A percentile compares a stretch with the other conserved stretches of the same genome.
Conservation (phyloP, 2,797 vertebrate species). For the Microtus californicus region DNA sequence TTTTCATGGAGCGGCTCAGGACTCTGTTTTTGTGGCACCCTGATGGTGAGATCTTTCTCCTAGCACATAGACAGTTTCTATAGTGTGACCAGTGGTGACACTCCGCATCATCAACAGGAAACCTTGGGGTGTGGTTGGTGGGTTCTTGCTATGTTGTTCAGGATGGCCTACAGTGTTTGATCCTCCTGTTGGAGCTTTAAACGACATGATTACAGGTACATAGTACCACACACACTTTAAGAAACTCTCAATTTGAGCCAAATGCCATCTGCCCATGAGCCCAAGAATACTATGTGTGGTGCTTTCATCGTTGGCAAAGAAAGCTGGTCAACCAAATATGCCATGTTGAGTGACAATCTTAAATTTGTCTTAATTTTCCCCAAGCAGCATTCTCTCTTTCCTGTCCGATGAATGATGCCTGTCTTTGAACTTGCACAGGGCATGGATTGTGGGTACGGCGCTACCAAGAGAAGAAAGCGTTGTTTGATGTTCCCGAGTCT, state of each 20-base stretch:
- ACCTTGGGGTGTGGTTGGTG: background rate
- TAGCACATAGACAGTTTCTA: background rate
- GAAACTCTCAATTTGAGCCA: background rate
- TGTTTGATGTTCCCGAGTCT: conserved; percentile 94
- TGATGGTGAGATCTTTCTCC: background rate
- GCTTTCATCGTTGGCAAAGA: background rate
- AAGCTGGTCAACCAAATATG: no score
- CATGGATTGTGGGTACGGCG: conserved; percentile 96
- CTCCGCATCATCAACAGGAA: background rate
- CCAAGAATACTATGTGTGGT: background rate
- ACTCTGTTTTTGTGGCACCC: background rate
- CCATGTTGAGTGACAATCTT: background rate
- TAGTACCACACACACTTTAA: background rate
- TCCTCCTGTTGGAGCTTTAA: background rate
- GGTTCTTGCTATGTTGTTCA: background rate
- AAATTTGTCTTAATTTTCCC: background rate
- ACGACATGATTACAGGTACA: background rate
- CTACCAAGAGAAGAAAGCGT: conserved; percentile 92
- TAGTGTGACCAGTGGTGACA: no score
- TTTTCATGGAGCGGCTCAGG: rapidly evolving
- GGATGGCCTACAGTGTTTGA: background rate
- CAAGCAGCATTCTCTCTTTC: background rate
- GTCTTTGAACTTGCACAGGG: conserved; percentile 87
- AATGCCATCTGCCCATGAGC: rapidly evolving
- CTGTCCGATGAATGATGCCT: background rate